Percentiles rank a stretch among this genome's conserved stretches.
Conservation (phyloP, 2,113 vertebrate species). For the Alces alces region DNA sequence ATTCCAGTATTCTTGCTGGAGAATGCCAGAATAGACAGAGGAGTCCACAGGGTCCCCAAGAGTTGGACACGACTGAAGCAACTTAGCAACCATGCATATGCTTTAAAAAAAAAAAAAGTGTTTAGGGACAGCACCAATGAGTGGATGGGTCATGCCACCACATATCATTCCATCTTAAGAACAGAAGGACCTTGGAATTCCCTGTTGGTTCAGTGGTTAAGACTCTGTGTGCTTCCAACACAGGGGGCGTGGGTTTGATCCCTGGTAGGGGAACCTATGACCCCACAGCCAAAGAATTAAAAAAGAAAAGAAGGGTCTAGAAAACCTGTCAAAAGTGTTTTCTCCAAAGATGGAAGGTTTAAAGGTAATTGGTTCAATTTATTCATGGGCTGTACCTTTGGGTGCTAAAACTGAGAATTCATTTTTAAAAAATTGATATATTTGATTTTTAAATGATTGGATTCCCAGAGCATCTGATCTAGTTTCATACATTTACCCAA, state of each 20-base stretch:
- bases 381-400: background rate
- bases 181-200: background rate
- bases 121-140: background rate
- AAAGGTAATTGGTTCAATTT: background rate
- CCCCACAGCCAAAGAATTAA: background rate
- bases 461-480: background rate
- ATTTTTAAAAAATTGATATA: background rate
- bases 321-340: background rate
- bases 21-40: background rate
- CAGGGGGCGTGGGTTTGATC: accelerated
- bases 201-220: background rate
- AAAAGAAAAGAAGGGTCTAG: background rate
- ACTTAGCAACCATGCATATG: background rate
- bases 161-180: background rate
- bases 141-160: background rate
- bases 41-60: background rate
- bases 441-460: conserved; percentile 14
- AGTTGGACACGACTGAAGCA: background rate
- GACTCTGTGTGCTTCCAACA: background rate
- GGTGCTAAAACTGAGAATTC: background rate
- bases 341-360: background rate
- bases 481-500: conserved; percentile 9
- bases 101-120: background rate
- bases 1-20: background rate
- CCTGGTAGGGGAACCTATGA: background rate